A percentile compares a stretch with the other conserved stretches of the same genome.
These are phyloP conservation scores for Passerina amoena DNA, from an alignment of 2,113 vertebrate species.

Conservation along the genomic window DNA sequence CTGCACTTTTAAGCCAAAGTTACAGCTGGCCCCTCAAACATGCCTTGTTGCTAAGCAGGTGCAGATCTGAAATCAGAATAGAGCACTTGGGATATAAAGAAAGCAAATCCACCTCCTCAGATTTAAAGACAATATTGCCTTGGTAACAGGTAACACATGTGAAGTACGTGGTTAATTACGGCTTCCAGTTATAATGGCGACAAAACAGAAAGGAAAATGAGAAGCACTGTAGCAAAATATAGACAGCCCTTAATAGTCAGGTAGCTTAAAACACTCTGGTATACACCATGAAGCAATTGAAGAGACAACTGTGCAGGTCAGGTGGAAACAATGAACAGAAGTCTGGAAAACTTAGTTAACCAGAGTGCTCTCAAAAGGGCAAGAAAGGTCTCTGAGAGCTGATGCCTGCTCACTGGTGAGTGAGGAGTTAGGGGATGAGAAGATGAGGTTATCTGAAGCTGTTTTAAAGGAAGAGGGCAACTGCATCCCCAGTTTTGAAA, in stretches of 20 bases:
- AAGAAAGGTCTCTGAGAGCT: background rate
- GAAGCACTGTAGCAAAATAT: slow-evolving; percentile 48
- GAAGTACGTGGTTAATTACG: slow-evolving; percentile 59
- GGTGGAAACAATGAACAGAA: background rate
- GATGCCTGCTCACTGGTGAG: background rate
- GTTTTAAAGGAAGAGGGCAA: background rate
- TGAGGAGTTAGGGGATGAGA: background rate
- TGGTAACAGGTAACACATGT: slow-evolving; percentile 67
- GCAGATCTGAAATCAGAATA: slow-evolving; percentile 48
- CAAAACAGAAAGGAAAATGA: slow-evolving; percentile 56
- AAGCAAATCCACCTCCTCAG: slow-evolving; percentile 64
- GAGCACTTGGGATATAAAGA: slow-evolving; percentile 33
- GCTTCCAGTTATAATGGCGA: slow-evolving; percentile 46
- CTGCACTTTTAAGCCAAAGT: background rate
- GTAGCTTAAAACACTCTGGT: slow-evolving; percentile 8
- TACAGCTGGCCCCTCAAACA: background rate
- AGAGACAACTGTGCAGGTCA: background rate
- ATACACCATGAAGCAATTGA: background rate
- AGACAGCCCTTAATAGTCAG: slow-evolving; percentile 45
- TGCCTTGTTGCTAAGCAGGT: slow-evolving; percentile 59
- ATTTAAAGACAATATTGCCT: slow-evolving; percentile 71
- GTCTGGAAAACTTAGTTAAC: background rate
- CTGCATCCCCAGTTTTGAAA: background rate
- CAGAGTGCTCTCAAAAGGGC: background rate
- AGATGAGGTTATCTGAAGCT: background rate